phyloP scores from a whole-genome alignment of 2,888 invertebrate genomes.

The Cistogaster globosa region DNA sequence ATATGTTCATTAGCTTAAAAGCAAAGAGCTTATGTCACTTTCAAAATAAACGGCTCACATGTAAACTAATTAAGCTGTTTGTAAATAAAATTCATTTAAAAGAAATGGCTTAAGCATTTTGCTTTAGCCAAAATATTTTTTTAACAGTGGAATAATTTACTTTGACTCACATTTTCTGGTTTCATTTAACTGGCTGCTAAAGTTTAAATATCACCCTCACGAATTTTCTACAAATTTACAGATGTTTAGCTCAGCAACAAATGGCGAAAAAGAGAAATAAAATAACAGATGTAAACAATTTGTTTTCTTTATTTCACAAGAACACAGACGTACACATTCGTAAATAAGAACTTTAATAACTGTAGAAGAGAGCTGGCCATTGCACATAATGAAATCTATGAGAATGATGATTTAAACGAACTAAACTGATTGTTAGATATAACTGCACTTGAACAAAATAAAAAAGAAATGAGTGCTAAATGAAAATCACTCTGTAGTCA shows the following conservation, averaged over 20 bases:
- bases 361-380: not conserved
- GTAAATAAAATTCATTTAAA: no score
- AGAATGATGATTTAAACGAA: slow-evolving; percentile 28
- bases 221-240: not conserved
- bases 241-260: not conserved
- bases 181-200: not conserved
- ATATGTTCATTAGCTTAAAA: no score
- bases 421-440: not conserved
- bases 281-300: slow-evolving; percentile 23
- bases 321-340: not conserved
- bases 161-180: no score
- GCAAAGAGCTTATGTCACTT: no score
- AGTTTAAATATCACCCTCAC: not conserved
- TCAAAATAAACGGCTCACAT: no score
- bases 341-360: slow-evolving; percentile 35
- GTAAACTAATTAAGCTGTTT: no score
- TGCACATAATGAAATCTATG: slow-evolving; percentile 25
- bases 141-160: no score
- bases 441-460: slow-evolving; percentile 24
- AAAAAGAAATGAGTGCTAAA: slow-evolving; percentile 28
- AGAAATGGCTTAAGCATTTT: no score
- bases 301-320: not conserved
- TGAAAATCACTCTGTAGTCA: not conserved
- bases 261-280: not conserved
- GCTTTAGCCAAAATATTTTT: no score